Evolutionary conservation across 1,140 invertebrate species (phyloP), one percentile per base, ranked within the genome.

Genomic region (Aphidius ervi): DNA sequence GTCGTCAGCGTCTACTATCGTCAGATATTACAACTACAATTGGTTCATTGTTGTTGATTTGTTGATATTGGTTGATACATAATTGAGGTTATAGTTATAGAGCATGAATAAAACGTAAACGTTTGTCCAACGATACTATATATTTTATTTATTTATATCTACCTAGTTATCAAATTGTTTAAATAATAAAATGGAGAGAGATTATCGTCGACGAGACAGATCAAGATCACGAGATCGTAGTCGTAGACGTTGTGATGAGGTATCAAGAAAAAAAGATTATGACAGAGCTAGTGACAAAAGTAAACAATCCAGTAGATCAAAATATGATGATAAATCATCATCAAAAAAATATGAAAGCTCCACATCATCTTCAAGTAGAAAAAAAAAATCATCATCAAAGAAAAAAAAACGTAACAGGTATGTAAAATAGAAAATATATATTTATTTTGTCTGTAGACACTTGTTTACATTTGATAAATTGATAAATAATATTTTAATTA

Each of bases 361-460:
- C 4, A 31, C 23, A 31, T 31, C 23, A 31, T 31, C 23, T 31
- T 43, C 59, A 4, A 4, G 39, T 46, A 6, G 46, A 48, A 31
- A 56, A 8, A 65, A 59, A 46, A 58, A 73, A 9, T 67, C 61
- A 0, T 65, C 65, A 3, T 69, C 64, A 0, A 75, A 75, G 46
- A 62, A 63, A 42, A 75, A 69, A 62, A 67, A 23, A 9, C 60
- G 49, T 45, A 69, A 49, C 53, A 72, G 70, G 72, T 70, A 61
- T 41, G 48, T 42, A 16, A 37, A 59, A 16, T 56, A 40, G 40
- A 41, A 41, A 31, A 6, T 7, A 8, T 10, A 53, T 39, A 52
- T 67, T 37, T 16, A 9, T 31, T 9, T 20, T 56, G 5, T 62
- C 39, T 56, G 41, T 46, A 6, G 4, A 40, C 2, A 46, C 16